Evolutionary conservation across 2,797 vertebrate species (phyloP).

Genomic region (Platyrinchus mystaceus): DNA sequence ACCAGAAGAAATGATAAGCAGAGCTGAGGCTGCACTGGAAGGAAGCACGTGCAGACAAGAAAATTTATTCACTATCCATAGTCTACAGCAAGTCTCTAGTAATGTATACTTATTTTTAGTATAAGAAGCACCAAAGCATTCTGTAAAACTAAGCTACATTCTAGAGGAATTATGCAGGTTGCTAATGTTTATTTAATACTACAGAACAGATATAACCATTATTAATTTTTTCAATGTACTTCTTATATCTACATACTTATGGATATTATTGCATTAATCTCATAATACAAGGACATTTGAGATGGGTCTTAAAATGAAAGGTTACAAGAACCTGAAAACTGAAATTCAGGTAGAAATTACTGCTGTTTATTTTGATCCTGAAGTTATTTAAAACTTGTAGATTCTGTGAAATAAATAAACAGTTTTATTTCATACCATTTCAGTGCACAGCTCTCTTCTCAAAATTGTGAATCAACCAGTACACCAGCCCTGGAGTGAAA

Average conservation of each 20-base stretch:
- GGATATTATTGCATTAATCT: background rate
- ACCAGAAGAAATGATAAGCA: background rate
- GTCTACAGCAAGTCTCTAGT: background rate
- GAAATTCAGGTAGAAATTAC: slow-evolving; percentile 9
- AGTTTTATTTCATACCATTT: background rate
- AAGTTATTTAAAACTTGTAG: slow-evolving; percentile 1
- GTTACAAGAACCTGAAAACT: background rate
- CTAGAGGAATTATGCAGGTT: background rate
- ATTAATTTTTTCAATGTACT: background rate
- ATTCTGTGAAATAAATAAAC: slow-evolving; percentile 34
- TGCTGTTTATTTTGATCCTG: background rate
- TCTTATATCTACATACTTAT: background rate
- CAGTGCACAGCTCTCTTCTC: background rate
- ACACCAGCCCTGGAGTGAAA: background rate
- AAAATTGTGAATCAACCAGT: background rate
- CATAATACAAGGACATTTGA: background rate
- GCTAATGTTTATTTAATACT: background rate
- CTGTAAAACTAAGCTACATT: background rate
- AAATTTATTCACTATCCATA: background rate
- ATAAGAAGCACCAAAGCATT: background rate
- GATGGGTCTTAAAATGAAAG: background rate
- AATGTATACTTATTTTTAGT: background rate
- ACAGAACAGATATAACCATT: background rate
- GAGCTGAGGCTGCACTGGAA: background rate
- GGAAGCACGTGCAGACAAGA: background rate